Conservation (phyloP, 2,888 invertebrate species). For the Chymomyza fuscimana region DNA sequence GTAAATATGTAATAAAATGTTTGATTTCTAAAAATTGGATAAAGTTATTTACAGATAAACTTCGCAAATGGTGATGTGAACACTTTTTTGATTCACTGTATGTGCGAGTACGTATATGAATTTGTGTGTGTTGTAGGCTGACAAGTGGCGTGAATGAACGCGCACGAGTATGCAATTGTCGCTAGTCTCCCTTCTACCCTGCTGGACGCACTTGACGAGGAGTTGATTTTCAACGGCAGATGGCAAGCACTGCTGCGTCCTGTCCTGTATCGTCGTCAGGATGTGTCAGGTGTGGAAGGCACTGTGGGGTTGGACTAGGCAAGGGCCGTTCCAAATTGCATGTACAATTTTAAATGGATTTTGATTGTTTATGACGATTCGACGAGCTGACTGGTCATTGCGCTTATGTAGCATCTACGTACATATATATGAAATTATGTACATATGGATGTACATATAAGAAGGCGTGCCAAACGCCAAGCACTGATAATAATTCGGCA, state of each 20-base stretch:
- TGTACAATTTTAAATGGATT: slow-evolving; percentile 77
- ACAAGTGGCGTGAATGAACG: slow-evolving; percentile 48
- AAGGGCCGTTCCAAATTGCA: slow-evolving; percentile 58
- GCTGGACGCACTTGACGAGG: slow-evolving; percentile 61
- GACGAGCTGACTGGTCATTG: slow-evolving; percentile 61
- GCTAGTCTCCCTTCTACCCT: slow-evolving; percentile 31
- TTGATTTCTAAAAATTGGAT: too few relatives aligned
- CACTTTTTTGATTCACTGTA: background rate
- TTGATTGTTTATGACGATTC: slow-evolving; percentile 77
- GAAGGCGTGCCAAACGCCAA: slow-evolving; percentile 36
- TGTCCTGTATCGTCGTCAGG: slow-evolving; percentile 17
- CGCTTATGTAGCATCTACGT: slow-evolving; percentile 4
- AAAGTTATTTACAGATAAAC: too few relatives aligned
- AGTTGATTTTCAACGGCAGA: slow-evolving; percentile 63
- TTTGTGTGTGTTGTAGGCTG: slow-evolving; percentile 36
- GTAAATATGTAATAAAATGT: too few relatives aligned
- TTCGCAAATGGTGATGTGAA: too few relatives aligned
- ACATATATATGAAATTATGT: background rate
- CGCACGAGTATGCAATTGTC: slow-evolving; percentile 34
- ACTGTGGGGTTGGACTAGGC: slow-evolving; percentile 18
- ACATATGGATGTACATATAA: background rate
- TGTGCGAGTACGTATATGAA: slow-evolving; percentile 8
- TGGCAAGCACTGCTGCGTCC: slow-evolving; percentile 44
- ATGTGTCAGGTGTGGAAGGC: slow-evolving; percentile 39
- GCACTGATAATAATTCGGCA: slow-evolving; percentile 69